Conservation (phyloP, 2,888 invertebrate genomes). For the Torymus texanus region DNA sequence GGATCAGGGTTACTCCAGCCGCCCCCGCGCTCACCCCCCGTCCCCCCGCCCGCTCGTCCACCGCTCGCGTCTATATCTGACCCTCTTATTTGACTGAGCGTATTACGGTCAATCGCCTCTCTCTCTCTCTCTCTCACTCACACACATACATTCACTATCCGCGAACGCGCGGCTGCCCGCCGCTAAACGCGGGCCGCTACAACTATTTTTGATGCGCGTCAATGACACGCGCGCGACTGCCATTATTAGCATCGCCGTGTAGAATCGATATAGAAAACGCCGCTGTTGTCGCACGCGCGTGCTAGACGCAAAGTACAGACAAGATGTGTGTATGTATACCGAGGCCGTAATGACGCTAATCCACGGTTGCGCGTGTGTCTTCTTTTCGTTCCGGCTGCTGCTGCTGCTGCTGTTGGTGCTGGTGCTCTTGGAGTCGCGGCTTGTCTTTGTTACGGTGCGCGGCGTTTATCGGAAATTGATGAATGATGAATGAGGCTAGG, state of each 20-base stretch:
- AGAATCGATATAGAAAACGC: constrained; percentile 39
- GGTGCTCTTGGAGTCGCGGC: too few relatives aligned
- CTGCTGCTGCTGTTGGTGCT: too few relatives aligned
- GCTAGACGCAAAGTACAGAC: constrained; percentile 9
- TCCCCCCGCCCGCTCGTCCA: neutral
- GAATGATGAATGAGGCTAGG: constrained; percentile 25
- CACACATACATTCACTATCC: neutral
- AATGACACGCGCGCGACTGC: constrained; percentile 61
- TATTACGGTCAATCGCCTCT: constrained; percentile 72
- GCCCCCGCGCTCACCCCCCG: constrained; percentile 24
- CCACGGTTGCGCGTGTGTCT: neutral
- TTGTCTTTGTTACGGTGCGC: neutral
- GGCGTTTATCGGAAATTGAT: constrained; percentile 19
- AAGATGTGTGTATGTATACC: too few relatives aligned
- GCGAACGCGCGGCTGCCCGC: too few relatives aligned
- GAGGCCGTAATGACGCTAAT: neutral
- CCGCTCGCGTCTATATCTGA: constrained; percentile 70
- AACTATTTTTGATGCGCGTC: constrained; percentile 65
- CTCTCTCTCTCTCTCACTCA: neutral
- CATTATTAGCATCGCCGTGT: constrained; percentile 64
- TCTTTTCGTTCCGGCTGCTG: constrained; percentile 30
- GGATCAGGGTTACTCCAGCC: constrained; percentile 72
- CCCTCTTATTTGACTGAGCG: constrained; percentile 73
- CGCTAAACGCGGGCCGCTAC: constrained; percentile 1
- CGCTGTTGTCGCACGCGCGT: too few relatives aligned